Evolutionary conservation across 2,113 vertebrate genomes (phyloP).

Genomic region (Rhinolophus ferrumequinum): DNA sequence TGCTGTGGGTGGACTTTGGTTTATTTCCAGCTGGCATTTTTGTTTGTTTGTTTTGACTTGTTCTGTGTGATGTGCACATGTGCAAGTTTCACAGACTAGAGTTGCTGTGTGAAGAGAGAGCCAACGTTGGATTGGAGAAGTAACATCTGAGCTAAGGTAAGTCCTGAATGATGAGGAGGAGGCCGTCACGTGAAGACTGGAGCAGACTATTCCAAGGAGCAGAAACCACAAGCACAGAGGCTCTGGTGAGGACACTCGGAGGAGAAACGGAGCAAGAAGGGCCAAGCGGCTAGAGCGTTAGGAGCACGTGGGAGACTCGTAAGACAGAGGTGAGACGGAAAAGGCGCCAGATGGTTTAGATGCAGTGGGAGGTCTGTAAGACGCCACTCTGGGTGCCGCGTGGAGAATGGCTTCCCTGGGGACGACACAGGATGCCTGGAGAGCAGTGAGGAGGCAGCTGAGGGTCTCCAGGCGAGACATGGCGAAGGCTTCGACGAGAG

Average conservation of each 20-base stretch:
- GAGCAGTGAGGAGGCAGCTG: background rate
- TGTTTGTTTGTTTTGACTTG: background rate
- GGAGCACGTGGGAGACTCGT: rapidly evolving
- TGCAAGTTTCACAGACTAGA: background rate
- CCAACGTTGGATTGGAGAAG: background rate
- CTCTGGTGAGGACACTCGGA: background rate
- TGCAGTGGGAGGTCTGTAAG: no score
- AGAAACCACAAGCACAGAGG: background rate
- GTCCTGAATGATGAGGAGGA: background rate
- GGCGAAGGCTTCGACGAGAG: background rate
- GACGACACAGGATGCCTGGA: background rate
- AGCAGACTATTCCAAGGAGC: background rate
- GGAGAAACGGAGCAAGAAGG: background rate
- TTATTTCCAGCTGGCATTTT: background rate
- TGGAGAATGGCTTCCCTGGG: no score
- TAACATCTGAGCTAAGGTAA: background rate
- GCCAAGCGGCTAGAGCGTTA: rapidly evolving
- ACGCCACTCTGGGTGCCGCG: background rate
- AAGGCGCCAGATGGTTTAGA: background rate
- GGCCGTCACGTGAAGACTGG: background rate
- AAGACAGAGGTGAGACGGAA: background rate
- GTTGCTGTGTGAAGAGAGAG: background rate
- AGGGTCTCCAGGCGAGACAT: background rate
- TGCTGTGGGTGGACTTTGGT: no score
- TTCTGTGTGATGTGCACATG: background rate